phyloP scores from a whole-genome alignment of 1,140 invertebrate genomes.

The Drosophila pachea region DNA sequence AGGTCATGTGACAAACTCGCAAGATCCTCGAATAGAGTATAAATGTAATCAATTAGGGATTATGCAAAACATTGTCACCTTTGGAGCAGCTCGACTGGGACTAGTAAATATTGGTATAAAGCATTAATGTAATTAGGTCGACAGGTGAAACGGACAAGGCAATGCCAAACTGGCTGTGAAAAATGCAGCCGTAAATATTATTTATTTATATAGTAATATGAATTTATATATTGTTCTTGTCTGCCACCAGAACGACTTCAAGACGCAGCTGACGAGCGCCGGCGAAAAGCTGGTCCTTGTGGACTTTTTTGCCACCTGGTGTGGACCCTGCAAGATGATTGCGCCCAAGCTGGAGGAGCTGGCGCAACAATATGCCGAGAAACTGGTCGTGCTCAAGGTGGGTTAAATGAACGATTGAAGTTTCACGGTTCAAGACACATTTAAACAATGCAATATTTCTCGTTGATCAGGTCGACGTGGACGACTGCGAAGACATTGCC shows the following conservation, averaged over 20 bases:
- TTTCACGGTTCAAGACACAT: no score
- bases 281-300: conserved; percentile 92
- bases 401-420: no score
- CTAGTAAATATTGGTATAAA: neutral
- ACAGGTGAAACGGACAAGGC: neutral
- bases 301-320: conserved; percentile 90
- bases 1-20: no score
- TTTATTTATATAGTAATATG: neutral
- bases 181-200: neutral
- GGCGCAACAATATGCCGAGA: conserved; percentile 80
- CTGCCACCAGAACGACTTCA: conserved; percentile 85
- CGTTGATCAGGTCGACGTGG: conserved; percentile 89
- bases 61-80: neutral
- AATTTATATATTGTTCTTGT: conserved; percentile 6
- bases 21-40: neutral
- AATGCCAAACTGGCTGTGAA: no score
- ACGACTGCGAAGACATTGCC: conserved; percentile 91
- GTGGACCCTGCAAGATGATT: conserved; percentile 96
- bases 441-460: neutral
- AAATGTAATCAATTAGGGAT: conserved; percentile 4
- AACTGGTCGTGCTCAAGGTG: conserved; percentile 82
- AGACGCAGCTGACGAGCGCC: conserved; percentile 85
- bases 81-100: neutral
- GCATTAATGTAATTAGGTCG: conserved; percentile 4
- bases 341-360: conserved; percentile 88